A percentile compares a stretch with the other conserved stretches of the same genome.
phyloP scores from a whole-genome alignment of 2,888 invertebrate genomes.

The Orthosia incerta region DNA sequence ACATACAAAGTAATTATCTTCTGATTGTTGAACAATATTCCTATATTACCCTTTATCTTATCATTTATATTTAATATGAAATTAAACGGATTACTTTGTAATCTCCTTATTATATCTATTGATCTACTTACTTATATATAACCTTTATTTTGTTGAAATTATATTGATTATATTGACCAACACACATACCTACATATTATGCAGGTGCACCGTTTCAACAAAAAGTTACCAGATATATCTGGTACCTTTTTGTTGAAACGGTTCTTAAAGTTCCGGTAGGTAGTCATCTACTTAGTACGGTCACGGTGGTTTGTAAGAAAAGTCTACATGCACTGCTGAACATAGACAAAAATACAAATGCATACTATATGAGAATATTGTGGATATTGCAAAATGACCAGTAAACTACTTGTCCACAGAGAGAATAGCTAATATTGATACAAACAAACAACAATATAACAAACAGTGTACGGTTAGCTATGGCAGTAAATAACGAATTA shows the following conservation, averaged over 20 bases:
- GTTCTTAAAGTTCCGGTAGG: neutral
- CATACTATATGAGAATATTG: neutral
- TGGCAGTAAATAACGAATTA: slow-evolving; percentile 38
- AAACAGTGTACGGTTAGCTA: slow-evolving; percentile 33
- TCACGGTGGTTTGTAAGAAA: neutral
- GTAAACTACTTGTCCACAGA: neutral
- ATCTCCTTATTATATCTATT: neutral
- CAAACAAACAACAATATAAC: slow-evolving; percentile 21
- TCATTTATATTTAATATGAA: slow-evolving; percentile 16
- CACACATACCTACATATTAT: too few species aligned
- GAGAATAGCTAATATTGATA: slow-evolving; percentile 4
- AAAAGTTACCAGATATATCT: too few species aligned
- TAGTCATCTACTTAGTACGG: too few species aligned
- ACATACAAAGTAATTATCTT: slow-evolving; percentile 21
- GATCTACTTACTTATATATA: too few species aligned
- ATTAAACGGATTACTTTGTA: slow-evolving; percentile 27
- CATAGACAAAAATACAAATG: neutral
- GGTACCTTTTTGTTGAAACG: neutral
- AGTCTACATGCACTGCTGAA: neutral
- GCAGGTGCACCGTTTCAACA: too few species aligned
- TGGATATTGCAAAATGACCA: neutral
- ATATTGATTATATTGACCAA: neutral
- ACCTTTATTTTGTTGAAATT: too few species aligned
- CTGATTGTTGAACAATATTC: slow-evolving; percentile 32
- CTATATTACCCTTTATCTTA: slow-evolving; percentile 32